Evolutionary conservation across 2,888 invertebrate genomes (phyloP), one percentile per base, ranked within the genome.

Genomic region (Linnaemya tessellans): DNA sequence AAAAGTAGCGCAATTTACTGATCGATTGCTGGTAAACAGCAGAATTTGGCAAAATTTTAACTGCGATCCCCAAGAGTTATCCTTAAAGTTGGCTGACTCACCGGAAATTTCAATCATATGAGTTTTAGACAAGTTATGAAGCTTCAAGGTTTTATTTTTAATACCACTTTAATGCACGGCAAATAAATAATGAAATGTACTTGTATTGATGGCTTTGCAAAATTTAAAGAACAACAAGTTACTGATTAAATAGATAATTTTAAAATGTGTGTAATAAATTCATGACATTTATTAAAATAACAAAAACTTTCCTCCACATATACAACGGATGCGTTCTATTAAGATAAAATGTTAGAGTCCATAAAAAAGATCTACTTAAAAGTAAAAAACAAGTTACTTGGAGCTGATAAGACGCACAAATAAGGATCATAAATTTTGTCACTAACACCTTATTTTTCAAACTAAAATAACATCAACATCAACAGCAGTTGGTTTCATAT

Each of bases 381-480:
- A 30, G 22, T 54, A n/a, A 13, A n/a, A 3, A 30, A 56, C 30
- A n/a, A 11, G 56, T 30, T 13, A 22, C 3, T 25, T 30, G 56
- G 15, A 1, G n/a, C 56, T 56, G 56, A 30, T 56, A 30, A 30
- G 30, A 5, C 30, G 30, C 30, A 30, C 30, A 58, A n/a, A n/a
- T 11, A 30, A 22, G 4, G 3, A 30, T 13, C 15, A 3, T 58
- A 54, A 22, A 46, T 15, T n/a, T 46, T 46, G 46, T 4, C 3
- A 15, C 46, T 46, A 30, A n/a, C n/a, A n/a, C n/a, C n/a, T 30
- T 30, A 30, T 30, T 30, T 30, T 13, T 22, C 0, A n/a, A 8
- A 58, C 15, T 2, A 68, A 62, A 62, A 68, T 71, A 58, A 70
- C 9, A 58, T 35, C 35, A 60, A 35, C 58, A 38, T n/a, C n/a